Conservation (phyloP, 2,888 invertebrate species). For the Agonum fuliginosum region DNA sequence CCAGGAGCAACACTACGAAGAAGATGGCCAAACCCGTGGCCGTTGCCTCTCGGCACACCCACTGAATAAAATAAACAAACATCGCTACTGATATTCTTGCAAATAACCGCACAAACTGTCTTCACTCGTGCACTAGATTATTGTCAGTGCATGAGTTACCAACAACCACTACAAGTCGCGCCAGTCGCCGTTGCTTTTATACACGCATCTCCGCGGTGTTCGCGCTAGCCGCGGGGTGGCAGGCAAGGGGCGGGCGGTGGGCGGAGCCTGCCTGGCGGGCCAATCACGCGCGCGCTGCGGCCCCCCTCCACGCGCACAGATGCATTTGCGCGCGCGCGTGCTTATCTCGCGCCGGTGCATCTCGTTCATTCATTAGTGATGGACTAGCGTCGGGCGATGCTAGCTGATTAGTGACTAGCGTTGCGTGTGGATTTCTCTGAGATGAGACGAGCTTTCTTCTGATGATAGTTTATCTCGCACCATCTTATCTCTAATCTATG, state of each 20-base stretch:
- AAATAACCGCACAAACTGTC: slow-evolving; percentile 21
- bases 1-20: slow-evolving; percentile 72
- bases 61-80: slow-evolving; percentile 74
- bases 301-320: slow-evolving; percentile 42
- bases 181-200: slow-evolving; percentile 63
- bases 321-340: slow-evolving; percentile 24
- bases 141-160: slow-evolving; percentile 38
- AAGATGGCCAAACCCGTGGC: slow-evolving; percentile 74
- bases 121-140: neutral
- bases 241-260: slow-evolving; percentile 70
- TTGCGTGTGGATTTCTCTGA: neutral
- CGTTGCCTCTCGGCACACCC: slow-evolving; percentile 71
- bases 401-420: neutral
- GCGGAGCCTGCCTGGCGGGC: slow-evolving; percentile 66
- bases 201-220: slow-evolving; percentile 69
- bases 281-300: slow-evolving; percentile 18
- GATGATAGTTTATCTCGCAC: slow-evolving; percentile 43
- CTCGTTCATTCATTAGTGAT: slow-evolving; percentile 33
- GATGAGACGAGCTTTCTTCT: slow-evolving; percentile 27
- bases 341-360: slow-evolving; percentile 38
- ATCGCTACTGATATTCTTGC: slow-evolving; percentile 65
- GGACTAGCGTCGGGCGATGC: neutral
- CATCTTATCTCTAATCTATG: slow-evolving; percentile 51
- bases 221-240: slow-evolving; percentile 72
- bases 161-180: slow-evolving; percentile 48